Evolutionary conservation across 1,140 invertebrate genomes (phyloP).

Genomic region (Druon quercuslanigerum): DNA sequence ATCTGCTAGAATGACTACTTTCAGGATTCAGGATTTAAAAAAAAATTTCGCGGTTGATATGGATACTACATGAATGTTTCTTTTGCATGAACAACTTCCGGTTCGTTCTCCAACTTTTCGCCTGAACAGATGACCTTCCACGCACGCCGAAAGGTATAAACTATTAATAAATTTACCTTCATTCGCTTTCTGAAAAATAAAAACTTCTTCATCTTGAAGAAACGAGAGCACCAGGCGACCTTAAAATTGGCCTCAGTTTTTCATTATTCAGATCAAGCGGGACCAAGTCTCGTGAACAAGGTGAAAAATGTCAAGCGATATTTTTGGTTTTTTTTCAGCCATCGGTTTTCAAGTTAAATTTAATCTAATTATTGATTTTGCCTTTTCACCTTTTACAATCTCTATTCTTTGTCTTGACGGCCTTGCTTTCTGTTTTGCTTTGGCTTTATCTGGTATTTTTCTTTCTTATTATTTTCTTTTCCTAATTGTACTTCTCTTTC

Average conservation of each 20-base stretch:
- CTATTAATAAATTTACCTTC: conserved; percentile 58
- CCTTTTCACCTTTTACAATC: no score
- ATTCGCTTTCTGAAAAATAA: conserved; percentile 49
- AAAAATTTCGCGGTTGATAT: neutral
- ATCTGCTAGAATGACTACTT: no score
- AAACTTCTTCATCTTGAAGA: conserved; percentile 2
- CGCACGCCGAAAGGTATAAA: conserved; percentile 71
- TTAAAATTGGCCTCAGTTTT: conserved; percentile 15
- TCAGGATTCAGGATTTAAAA: no score
- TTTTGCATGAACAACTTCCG: conserved; percentile 73
- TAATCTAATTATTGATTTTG: no score
- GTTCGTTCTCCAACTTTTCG: conserved; percentile 66
- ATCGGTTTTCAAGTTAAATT: no score
- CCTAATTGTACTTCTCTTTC: conserved; percentile 25
- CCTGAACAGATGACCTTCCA: conserved; percentile 70
- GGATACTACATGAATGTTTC: conserved; percentile 66
- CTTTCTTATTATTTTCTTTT: conserved; percentile 20
- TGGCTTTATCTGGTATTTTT: neutral
- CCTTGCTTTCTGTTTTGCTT: neutral
- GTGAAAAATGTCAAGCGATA: no score
- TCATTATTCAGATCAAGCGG: no score
- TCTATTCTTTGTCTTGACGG: no score
- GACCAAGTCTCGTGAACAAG: no score
- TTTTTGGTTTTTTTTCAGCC: no score
- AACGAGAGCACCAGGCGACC: conserved; percentile 36